phyloP scores from a whole-genome alignment of 2,888 invertebrate genomes.

The Spodoptera littoralis region DNA sequence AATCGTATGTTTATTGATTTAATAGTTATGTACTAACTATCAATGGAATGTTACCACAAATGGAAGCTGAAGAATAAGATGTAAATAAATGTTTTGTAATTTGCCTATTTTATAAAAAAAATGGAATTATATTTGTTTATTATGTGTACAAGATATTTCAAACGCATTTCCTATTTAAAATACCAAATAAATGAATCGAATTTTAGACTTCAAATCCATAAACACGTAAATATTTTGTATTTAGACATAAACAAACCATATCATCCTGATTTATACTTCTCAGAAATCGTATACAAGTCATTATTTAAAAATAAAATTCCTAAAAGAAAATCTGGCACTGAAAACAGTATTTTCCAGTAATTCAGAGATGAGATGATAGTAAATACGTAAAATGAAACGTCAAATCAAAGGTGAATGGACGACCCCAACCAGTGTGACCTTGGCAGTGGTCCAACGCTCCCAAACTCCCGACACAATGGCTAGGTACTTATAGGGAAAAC shows the following conservation, averaged over 20 bases:
- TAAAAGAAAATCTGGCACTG: constrained; percentile 11
- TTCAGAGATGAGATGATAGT: constrained; percentile 10
- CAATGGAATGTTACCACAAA: no score
- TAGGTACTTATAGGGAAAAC: constrained; percentile 14
- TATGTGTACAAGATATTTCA: not conserved
- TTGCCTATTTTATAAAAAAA: no score
- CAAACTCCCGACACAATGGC: not conserved
- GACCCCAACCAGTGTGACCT: constrained; percentile 10
- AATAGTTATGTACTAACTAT: no score
- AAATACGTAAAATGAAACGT: constrained; percentile 12
- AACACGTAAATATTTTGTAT: no score
- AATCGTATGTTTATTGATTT: no score
- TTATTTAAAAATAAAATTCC: not conserved
- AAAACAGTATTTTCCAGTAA: constrained; percentile 21
- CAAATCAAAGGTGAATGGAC: constrained; percentile 43
- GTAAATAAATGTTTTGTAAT: no score
- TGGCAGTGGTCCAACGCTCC: constrained; percentile 32
- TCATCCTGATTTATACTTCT: not conserved
- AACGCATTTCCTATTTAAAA: not conserved
- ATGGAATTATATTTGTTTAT: no score
- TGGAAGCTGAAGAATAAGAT: no score
- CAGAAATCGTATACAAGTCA: not conserved
- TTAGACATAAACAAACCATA: no score
- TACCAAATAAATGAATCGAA: no score
- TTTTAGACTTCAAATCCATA: no score